Evolutionary conservation across 2,888 invertebrate species (phyloP).

Genomic region (Monochamus alternatus): DNA sequence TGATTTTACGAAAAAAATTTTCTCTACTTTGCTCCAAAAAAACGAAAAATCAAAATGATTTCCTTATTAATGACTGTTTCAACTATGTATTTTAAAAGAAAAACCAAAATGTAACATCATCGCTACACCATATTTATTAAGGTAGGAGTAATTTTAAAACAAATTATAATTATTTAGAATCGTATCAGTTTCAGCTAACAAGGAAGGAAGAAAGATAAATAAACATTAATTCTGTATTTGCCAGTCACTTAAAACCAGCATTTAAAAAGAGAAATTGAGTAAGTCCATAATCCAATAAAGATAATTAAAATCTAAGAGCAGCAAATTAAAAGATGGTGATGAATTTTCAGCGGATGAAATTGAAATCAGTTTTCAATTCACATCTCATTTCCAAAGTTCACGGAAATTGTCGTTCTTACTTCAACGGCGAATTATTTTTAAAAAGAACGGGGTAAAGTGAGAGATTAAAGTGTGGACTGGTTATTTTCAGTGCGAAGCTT

Average conservation of each 20-base stretch:
- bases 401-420: constrained; percentile 66
- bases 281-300: constrained; percentile 57
- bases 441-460: constrained; percentile 47
- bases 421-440: constrained; percentile 54
- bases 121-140: too few species aligned
- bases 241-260: neutral
- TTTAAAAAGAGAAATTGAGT: constrained; percentile 49
- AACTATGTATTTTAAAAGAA: too few species aligned
- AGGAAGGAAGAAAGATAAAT: neutral
- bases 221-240: neutral
- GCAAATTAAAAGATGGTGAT: constrained; percentile 61
- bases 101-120: too few species aligned
- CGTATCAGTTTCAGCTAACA: neutral
- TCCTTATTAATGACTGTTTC: too few species aligned
- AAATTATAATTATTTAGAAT: neutral
- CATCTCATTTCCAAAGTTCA: constrained; percentile 66
- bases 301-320: constrained; percentile 58
- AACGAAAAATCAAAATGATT: too few species aligned
- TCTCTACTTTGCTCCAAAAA: too few species aligned
- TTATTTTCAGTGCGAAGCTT: neutral
- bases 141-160: neutral
- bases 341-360: constrained; percentile 59
- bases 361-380: constrained; percentile 66
- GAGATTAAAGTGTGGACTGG: constrained; percentile 20
- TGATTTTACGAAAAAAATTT: too few species aligned